Conservation (phyloP, 2,113 vertebrate species). For the Elephantulus edwardii region DNA sequence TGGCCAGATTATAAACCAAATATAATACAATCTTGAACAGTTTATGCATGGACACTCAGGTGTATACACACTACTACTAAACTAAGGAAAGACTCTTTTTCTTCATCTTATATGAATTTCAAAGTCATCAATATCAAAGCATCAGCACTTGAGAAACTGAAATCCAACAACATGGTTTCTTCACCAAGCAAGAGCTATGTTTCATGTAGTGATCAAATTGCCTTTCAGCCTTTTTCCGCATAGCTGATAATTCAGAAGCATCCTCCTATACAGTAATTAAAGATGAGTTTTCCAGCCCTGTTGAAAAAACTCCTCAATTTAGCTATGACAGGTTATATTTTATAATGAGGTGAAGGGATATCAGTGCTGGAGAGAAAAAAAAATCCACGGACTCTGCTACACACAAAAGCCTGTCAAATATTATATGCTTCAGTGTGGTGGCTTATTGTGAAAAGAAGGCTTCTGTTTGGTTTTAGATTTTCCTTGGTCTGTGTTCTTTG, state of each 20-base stretch:
- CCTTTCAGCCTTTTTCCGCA: constrained; percentile 48
- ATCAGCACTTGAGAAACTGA: constrained; percentile 54
- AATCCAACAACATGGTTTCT: constrained; percentile 67
- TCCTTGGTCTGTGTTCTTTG: constrained; percentile 71
- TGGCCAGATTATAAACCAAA: not conserved
- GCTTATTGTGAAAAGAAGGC: constrained; percentile 72
- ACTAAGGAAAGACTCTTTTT: not conserved
- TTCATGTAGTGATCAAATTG: constrained; percentile 68
- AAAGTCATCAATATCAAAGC: constrained; percentile 69
- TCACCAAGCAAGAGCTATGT: constrained; percentile 65
- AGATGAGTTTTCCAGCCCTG: constrained; percentile 74
- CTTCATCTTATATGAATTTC: constrained; percentile 23
- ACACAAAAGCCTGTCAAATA: constrained; percentile 81
- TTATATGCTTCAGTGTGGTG: constrained; percentile 67
- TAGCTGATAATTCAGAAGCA: constrained; percentile 75
- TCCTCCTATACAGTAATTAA: constrained; percentile 81
- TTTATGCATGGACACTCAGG: not conserved
- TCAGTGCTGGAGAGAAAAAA: constrained; percentile 72
- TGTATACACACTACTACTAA: not conserved
- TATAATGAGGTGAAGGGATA: constrained; percentile 83
- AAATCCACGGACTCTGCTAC: constrained; percentile 65
- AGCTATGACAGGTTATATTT: constrained; percentile 81
- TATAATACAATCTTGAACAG: constrained; percentile 2
- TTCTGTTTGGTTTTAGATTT: constrained; percentile 67
- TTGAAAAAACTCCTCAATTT: constrained; percentile 82